Percentiles rank a stretch among this genome's conserved stretches.
Evolutionary conservation across 2,113 vertebrate genomes (phyloP).

Genomic region (Nyctibius bracteatus): DNA sequence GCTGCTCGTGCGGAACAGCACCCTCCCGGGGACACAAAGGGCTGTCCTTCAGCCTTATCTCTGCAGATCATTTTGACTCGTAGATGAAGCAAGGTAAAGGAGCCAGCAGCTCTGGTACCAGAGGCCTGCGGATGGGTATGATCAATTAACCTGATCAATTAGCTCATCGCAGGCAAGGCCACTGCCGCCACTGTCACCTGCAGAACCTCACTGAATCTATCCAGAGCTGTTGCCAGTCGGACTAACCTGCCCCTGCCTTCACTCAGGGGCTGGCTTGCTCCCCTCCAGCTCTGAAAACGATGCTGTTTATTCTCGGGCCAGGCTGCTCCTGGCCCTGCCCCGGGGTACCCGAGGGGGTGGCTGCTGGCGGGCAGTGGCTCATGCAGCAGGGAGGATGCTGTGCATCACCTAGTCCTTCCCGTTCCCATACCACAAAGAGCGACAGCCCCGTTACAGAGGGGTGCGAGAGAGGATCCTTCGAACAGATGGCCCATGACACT

Average conservation of each 20-base stretch:
- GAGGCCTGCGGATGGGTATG: not conserved
- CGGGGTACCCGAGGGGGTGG: fast-evolving
- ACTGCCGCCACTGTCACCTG: not conserved
- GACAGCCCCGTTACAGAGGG: fast-evolving
- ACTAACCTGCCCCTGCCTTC: not conserved
- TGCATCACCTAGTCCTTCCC: no score
- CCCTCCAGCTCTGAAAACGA: not conserved
- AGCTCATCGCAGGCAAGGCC: not conserved
- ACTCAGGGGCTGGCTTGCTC: not conserved
- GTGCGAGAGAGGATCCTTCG: not conserved
- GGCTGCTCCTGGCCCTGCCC: fast-evolving
- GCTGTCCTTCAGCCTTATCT: not conserved
- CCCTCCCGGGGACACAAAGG: not conserved
- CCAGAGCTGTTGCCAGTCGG: not conserved
- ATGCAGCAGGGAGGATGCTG: not conserved
- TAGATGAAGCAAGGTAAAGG: not conserved
- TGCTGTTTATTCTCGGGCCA: not conserved
- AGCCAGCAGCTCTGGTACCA: not conserved
- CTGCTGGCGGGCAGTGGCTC: fast-evolving
- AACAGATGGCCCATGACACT: not conserved
- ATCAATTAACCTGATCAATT: not conserved
- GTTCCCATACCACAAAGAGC: fast-evolving
- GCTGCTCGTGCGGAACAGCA: not conserved
- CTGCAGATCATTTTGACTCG: not conserved
- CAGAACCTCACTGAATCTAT: not conserved